Percentiles rank a stretch among this genome's conserved stretches.
phyloP scores from a whole-genome alignment of 2,888 invertebrate species.

The Aspidiotus destructor region DNA sequence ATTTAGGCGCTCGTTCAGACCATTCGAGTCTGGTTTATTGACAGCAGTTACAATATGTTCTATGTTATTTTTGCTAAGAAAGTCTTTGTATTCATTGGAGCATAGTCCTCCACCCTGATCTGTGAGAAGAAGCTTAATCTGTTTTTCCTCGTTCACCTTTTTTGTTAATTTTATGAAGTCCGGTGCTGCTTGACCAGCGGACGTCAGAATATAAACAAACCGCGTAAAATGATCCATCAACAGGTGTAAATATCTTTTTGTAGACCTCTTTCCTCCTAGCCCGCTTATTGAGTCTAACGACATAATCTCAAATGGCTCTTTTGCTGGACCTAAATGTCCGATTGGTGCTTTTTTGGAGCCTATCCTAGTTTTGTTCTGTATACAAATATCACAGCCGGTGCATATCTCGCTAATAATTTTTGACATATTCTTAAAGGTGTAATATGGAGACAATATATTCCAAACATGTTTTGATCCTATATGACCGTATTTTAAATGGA shows the following conservation, averaged over 20 bases:
- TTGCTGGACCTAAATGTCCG: slow-evolving; percentile 39
- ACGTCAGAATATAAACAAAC: slow-evolving; percentile 38
- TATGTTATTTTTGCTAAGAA: slow-evolving; percentile 1
- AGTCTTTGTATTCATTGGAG: slow-evolving; percentile 17
- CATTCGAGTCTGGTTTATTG: slow-evolving; percentile 36
- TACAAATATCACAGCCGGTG: slow-evolving; percentile 37
- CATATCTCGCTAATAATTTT: slow-evolving; percentile 35
- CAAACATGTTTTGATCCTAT: not conserved
- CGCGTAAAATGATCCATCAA: slow-evolving; percentile 38
- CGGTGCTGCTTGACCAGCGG: slow-evolving; percentile 37
- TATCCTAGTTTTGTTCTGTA: slow-evolving; percentile 39
- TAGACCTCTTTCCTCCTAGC: slow-evolving; percentile 37
- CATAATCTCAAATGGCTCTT: slow-evolving; percentile 38
- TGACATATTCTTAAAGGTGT: slow-evolving; percentile 36
- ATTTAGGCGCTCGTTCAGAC: slow-evolving; percentile 37
- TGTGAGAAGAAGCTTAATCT: slow-evolving; percentile 5
- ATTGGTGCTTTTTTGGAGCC: slow-evolving; percentile 36
- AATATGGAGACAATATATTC: slow-evolving; percentile 5
- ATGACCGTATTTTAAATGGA: slow-evolving; percentile 11
- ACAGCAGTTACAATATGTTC: slow-evolving; percentile 36
- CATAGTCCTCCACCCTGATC: slow-evolving; percentile 20
- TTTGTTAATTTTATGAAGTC: slow-evolving; percentile 38
- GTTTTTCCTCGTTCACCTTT: slow-evolving; percentile 17
- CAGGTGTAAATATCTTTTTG: slow-evolving; percentile 39
- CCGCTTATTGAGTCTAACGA: slow-evolving; percentile 40